These are phyloP conservation scores for Sarcoramphus papa DNA, from an alignment of 2,797 vertebrate species.

Conservation along the genomic window DNA sequence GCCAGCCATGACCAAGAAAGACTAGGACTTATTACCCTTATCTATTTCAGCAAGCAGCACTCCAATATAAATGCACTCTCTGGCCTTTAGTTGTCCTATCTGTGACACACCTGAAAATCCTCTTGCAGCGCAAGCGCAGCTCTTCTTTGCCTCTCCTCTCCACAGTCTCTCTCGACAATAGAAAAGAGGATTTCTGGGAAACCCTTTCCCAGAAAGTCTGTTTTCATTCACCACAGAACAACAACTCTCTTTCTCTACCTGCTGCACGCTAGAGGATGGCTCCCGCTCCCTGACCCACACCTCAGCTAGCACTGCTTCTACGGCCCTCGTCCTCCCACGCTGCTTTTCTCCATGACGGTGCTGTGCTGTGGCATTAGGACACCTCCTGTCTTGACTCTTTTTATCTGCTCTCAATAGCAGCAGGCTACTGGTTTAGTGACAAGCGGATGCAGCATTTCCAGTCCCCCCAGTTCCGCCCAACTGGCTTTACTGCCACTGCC, in stretches of 20 bases:
- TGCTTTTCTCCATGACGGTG: too few species aligned
- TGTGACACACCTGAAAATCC: neutral
- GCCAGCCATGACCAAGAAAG: neutral
- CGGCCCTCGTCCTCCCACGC: accelerated
- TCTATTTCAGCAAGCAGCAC: neutral
- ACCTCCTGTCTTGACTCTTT: neutral
- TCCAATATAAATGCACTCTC: neutral
- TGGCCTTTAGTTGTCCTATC: neutral
- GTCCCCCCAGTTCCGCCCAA: neutral
- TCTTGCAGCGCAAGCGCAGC: neutral
- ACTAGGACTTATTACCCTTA: neutral
- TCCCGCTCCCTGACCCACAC: neutral
- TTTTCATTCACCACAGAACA: neutral
- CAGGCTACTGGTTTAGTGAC: neutral
- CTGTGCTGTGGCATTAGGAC: neutral
- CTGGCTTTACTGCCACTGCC: neutral
- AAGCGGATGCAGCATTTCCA: neutral
- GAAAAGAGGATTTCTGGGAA: neutral
- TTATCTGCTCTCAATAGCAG: neutral
- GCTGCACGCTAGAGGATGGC: accelerated
- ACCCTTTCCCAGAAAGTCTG: neutral
- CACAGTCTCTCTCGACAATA: neutral
- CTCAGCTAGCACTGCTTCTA: neutral
- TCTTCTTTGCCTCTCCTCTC: neutral
- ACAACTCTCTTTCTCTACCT: neutral